Percentiles rank a stretch among this genome's conserved stretches.
Evolutionary conservation across 2,797 vertebrate genomes (phyloP).

Genomic region (Eleutherodactylus coqui): DNA sequence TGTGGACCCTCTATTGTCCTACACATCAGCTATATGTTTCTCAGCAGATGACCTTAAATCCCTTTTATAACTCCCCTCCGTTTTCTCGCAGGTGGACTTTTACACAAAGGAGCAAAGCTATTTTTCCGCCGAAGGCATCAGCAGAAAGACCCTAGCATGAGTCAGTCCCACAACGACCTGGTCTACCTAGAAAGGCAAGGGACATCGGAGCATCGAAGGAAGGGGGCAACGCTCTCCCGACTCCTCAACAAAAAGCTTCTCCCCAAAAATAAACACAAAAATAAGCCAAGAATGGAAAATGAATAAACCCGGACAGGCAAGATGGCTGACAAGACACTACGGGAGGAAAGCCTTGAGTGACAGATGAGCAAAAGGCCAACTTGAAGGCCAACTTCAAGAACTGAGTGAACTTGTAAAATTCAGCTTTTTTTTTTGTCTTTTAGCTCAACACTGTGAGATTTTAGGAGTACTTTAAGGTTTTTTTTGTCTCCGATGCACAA

Average conservation of each 20-base stretch:
- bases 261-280: conserved; percentile 83
- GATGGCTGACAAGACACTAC: neutral
- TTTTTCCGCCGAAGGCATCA: conserved; percentile 94
- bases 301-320: neutral
- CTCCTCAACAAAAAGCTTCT: conserved; percentile 85
- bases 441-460: conserved; percentile 62
- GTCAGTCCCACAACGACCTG: conserved; percentile 96
- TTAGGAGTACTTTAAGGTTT: conserved; percentile 1
- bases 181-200: conserved; percentile 84
- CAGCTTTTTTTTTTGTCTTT: conserved; percentile 33
- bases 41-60: neutral
- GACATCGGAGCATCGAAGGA: conserved; percentile 80
- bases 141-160: conserved; percentile 95
- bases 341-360: neutral
- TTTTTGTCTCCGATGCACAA: neutral
- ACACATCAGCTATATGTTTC: neutral
- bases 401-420: conserved; percentile 6
- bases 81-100: conserved; percentile 82
- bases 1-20: too few species aligned
- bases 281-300: conserved; percentile 64
- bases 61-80: neutral
- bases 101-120: conserved; percentile 90
- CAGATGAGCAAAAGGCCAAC: neutral
- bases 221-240: conserved; percentile 82
- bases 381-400: neutral